phyloP scores from a whole-genome alignment of 37 sponge, comb jelly and placozoan genomes.

The Tethya wilhelma region DNA sequence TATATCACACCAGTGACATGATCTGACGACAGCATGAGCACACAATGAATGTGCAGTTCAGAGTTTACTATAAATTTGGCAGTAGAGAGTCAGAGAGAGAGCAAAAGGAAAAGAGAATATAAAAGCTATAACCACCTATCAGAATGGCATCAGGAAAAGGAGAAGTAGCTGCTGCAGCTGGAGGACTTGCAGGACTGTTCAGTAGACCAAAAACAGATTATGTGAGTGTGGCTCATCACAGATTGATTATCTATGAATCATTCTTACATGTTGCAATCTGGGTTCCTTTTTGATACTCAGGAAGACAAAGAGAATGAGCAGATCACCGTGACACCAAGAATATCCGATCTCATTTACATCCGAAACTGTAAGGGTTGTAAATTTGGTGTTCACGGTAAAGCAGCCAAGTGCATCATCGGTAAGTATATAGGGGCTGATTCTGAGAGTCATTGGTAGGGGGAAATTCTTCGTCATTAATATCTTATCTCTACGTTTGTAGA shows the following conservation, averaged over 20 bases:
- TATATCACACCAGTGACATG: no score
- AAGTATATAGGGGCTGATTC: conserved; percentile 2
- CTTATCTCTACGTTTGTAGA: conserved; percentile 31
- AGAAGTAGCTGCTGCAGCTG: no score
- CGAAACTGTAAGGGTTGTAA: conserved; percentile 45
- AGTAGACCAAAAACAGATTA: conserved; percentile 29
- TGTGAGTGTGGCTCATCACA: conserved; percentile 8
- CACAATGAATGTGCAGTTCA: no score
- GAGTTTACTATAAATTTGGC: no score
- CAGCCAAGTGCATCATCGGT: conserved; percentile 78
- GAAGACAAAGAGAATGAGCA: conserved; percentile 31
- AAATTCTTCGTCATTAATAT: no score
- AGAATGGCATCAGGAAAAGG: no score
- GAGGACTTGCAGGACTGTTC: conserved; percentile 13
- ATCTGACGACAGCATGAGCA: no score
- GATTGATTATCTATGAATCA: not conserved
- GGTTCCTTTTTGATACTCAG: conserved; percentile 17
- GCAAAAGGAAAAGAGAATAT: no score
- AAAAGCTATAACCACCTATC: no score
- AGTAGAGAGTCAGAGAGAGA: no score
- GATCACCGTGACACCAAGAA: conserved; percentile 30
- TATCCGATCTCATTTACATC: conserved; percentile 59
- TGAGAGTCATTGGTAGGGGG: not conserved
- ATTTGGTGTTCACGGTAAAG: conserved; percentile 22
- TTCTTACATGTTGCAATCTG: not conserved